These are phyloP conservation scores for Diadophis punctatus DNA, from an alignment of 2,113 vertebrate species.

Conservation along the genomic window DNA sequence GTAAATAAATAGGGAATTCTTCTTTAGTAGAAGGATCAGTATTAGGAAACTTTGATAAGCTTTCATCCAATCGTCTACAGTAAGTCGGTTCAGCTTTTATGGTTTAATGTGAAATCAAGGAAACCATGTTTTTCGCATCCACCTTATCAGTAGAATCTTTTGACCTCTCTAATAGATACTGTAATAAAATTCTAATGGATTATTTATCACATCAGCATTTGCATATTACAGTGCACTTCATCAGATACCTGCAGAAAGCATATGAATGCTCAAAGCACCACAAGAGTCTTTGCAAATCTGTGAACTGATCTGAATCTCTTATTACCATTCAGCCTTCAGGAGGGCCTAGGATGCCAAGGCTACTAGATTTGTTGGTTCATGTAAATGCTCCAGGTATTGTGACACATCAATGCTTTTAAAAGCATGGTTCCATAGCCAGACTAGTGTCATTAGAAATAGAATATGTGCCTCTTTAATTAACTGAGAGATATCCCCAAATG, in stretches of 20 bases:
- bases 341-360: background rate
- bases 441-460: conserved; percentile 1
- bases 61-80: background rate
- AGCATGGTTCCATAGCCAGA: background rate
- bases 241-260: background rate
- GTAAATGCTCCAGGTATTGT: background rate
- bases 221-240: background rate
- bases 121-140: background rate
- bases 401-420: background rate
- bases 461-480: background rate
- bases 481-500: background rate
- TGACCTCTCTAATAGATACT: background rate
- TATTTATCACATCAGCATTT: background rate
- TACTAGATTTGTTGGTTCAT: background rate
- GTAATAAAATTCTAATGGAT: background rate
- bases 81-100: background rate
- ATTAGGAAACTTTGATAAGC: background rate
- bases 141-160: background rate
- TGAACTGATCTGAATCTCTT: background rate
- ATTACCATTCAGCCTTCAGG: background rate
- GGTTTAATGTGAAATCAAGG: background rate
- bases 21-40: background rate
- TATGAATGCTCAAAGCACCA: background rate
- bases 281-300: background rate
- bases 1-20: background rate